Percentiles rank a stretch among this genome's conserved stretches.
These are phyloP conservation scores for Noctuana brunneofusca DNA, from an alignment of 2,888 invertebrate species.

Conservation along the genomic window DNA sequence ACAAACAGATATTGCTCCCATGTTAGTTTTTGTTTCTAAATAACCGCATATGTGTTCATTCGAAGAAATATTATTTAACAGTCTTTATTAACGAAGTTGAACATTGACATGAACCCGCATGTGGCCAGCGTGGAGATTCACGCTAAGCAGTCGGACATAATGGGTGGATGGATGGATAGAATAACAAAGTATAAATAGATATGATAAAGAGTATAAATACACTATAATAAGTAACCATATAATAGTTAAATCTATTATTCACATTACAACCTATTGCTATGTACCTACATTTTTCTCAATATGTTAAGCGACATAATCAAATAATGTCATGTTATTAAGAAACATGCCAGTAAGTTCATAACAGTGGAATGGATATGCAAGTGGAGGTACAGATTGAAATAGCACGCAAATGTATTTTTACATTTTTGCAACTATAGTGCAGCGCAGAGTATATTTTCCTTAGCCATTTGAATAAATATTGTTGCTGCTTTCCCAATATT, in stretches of 20 bases:
- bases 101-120: too few relatives aligned
- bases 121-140: too few relatives aligned
- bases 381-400: constrained; percentile 11
- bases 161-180: too few relatives aligned
- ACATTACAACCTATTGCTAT: too few relatives aligned
- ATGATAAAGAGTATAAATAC: too few relatives aligned
- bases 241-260: too few relatives aligned
- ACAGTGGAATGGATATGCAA: background rate
- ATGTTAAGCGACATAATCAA: background rate
- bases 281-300: too few relatives aligned
- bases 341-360: background rate
- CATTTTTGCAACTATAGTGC: constrained; percentile 18
- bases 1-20: constrained; percentile 28
- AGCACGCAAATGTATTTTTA: constrained; percentile 18
- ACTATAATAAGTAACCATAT: too few relatives aligned
- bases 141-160: too few relatives aligned
- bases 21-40: constrained; percentile 17
- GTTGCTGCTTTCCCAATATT: constrained; percentile 68
- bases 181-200: too few relatives aligned
- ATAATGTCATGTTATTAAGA: background rate
- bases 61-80: background rate
- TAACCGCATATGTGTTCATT: constrained; percentile 2
- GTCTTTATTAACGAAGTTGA: too few relatives aligned
- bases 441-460: constrained; percentile 51
- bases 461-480: constrained; percentile 65